Base-by-base conservation (phyloP, 2,888 invertebrate species). In the Steinernema carpocapsae region DNA sequence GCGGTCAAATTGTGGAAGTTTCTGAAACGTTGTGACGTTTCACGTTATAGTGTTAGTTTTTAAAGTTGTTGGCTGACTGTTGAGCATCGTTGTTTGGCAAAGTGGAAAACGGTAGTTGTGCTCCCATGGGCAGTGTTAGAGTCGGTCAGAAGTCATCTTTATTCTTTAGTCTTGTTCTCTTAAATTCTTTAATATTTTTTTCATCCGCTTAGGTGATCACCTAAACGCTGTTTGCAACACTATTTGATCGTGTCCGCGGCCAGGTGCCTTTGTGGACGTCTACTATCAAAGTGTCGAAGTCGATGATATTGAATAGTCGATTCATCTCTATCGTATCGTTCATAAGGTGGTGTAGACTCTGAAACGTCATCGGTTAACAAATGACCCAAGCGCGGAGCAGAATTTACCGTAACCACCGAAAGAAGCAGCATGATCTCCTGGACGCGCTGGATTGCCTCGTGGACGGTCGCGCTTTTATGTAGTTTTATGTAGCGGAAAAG, bases 1-100 rank as follows among this genome's bases (percentile, higher is more conserved):
- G 82, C 14, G 85, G 84, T 37, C 82, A 84, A 77, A 81, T 86
- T 19, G 7, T 73, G 2, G 37, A 48, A 48, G 74, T 81, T 46
- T 48, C 52, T 24, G 14, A 70, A 12, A 78, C 77, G 26, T 71
- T 79, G 26, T 75, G 26, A 46, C n/a, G 71, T 74, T 71, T 71
- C 48, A 48, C 7, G 43, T 48, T 48, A 19, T 48, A 2, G 14
- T 14, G 17, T 37, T 37, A 6, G 10, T 37, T 37, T 37, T 37
- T 37, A 37, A 6, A 37, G 10, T 37, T 37, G 37, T 37, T 37
- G 37, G n/a, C n/a, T n/a, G n/a, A n/a, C n/a, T n/a, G n/a, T n/a
- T n/a, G n/a, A n/a, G n/a, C n/a, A n/a, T n/a, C n/a, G n/a, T n/a
- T n/a, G n/a, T n/a, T n/a, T n/a, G n/a, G n/a, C n/a, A n/a, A n/a